A percentile compares a stretch with the other conserved stretches of the same genome.
Evolutionary conservation across 2,797 vertebrate genomes (phyloP).

Genomic region (Arctocebus calabarensis): DNA sequence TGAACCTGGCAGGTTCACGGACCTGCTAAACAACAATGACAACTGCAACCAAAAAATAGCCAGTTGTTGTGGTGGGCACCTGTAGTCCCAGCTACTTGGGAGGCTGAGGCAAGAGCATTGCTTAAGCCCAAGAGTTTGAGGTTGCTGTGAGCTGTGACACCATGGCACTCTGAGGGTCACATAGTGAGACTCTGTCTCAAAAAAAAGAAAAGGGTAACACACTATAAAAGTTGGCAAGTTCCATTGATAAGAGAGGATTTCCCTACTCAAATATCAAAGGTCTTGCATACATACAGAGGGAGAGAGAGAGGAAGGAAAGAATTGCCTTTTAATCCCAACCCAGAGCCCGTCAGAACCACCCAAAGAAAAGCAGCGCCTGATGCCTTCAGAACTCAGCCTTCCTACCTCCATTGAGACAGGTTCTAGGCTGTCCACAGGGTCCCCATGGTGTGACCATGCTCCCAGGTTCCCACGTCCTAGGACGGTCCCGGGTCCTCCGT

Average conservation of each 20-base stretch:
- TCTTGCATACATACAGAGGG: constrained; percentile 79
- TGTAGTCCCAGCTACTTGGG: too few relatives aligned
- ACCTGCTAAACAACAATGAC: too few relatives aligned
- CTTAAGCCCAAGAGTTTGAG: too few relatives aligned
- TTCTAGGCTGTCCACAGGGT: neutral
- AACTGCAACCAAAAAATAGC: too few relatives aligned
- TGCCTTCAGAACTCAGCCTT: constrained; percentile 76
- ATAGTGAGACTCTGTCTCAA: too few relatives aligned
- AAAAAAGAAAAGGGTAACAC: constrained; percentile 48
- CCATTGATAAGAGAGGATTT: constrained; percentile 86
- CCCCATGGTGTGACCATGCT: neutral
- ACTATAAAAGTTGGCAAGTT: constrained; percentile 83
- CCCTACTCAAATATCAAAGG: constrained; percentile 87
- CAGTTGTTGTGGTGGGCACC: too few relatives aligned
- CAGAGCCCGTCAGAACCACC: constrained; percentile 71
- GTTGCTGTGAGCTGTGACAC: too few relatives aligned
- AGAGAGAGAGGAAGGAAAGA: constrained; percentile 46
- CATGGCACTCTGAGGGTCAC: too few relatives aligned
- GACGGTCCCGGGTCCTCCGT: neutral
- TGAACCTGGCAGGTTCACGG: too few relatives aligned
- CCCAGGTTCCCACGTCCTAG: neutral
- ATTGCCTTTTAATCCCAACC: constrained; percentile 64
- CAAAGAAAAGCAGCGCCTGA: constrained; percentile 60
- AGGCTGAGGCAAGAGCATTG: too few relatives aligned
- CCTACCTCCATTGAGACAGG: neutral